A percentile compares a stretch with the other conserved stretches of the same genome.
Evolutionary conservation across 1,140 invertebrate species (phyloP).

Genomic region (Andrena cerasifolii): DNA sequence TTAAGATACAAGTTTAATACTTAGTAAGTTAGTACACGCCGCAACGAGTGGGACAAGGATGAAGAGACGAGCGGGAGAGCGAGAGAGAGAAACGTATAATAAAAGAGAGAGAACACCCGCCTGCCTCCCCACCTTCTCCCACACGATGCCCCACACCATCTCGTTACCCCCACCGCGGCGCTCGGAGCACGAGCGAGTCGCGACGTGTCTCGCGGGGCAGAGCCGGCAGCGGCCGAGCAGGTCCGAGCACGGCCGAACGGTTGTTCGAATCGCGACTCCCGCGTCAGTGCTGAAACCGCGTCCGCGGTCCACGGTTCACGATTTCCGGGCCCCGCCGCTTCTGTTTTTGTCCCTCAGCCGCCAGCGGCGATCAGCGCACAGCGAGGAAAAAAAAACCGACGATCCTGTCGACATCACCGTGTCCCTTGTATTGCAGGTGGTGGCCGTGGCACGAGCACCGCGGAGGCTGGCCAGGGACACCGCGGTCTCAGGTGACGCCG

Average conservation of each 20-base stretch:
- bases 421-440: neutral
- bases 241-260: conserved; percentile 77
- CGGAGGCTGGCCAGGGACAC: neutral
- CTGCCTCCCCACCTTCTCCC: conserved; percentile 16
- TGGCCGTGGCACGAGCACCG: neutral
- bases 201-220: conserved; percentile 65
- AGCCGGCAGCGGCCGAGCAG: conserved; percentile 68
- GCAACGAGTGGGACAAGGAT: neutral
- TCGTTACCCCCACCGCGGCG: conserved; percentile 50
- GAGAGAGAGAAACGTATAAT: conserved; percentile 19
- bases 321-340: conserved; percentile 75
- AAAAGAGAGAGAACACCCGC: conserved; percentile 36
- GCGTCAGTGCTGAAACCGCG: conserved; percentile 82
- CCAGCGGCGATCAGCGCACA: neutral
- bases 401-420: too few species aligned
- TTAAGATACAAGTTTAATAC: too few species aligned
- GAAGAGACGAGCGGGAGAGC: neutral
- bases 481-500: neutral
- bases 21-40: too few species aligned
- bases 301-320: conserved; percentile 82
- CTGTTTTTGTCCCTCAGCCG: conserved; percentile 54
- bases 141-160: conserved; percentile 17
- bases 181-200: conserved; percentile 58
- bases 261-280: conserved; percentile 81
- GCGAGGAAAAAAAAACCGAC: neutral